Evolutionary conservation across 2,888 invertebrate genomes (phyloP).

Genomic region (Lymantria monacha): DNA sequence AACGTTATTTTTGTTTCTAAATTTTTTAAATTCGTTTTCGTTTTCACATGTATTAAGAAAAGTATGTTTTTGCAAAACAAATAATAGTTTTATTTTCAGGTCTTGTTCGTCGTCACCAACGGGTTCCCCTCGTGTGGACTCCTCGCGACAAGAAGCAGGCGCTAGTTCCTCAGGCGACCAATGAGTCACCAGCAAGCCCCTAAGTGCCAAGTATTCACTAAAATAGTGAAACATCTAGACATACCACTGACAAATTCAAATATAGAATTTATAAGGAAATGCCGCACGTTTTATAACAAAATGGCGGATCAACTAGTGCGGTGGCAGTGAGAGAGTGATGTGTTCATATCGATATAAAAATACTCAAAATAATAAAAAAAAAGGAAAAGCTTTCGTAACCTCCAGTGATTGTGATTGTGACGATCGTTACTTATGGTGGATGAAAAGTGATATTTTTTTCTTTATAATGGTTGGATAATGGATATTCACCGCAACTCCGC

Average conservation of each 20-base stretch:
- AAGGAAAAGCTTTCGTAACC: conserved; percentile 41
- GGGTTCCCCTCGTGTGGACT: conserved; percentile 38
- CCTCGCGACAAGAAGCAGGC: conserved; percentile 41
- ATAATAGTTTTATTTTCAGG: conserved; percentile 27
- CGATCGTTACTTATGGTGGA: conserved; percentile 43
- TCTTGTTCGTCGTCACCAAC: conserved; percentile 54
- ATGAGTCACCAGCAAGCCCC: conserved; percentile 13
- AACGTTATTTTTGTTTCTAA: too few relatives aligned
- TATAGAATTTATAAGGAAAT: background rate
- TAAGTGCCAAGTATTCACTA: conserved; percentile 4
- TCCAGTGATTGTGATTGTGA: conserved; percentile 61
- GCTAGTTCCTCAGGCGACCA: conserved; percentile 38
- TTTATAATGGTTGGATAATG: conserved; percentile 33
- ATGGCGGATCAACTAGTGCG: conserved; percentile 9
- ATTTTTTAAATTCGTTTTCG: too few relatives aligned
- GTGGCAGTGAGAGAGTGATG: conserved; percentile 50
- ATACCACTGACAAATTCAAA: conserved; percentile 1
- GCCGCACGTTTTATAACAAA: background rate
- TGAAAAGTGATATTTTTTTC: conserved; percentile 74
- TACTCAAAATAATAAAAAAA: conserved; percentile 58
- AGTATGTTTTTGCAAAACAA: background rate
- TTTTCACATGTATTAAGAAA: too few relatives aligned
- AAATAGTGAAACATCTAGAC: conserved; percentile 2
- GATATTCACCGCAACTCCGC: conserved; percentile 63
- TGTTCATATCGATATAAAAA: conserved; percentile 65